phyloP scores from a whole-genome alignment of 2,888 invertebrate genomes.

The Rhagonycha lutea region DNA sequence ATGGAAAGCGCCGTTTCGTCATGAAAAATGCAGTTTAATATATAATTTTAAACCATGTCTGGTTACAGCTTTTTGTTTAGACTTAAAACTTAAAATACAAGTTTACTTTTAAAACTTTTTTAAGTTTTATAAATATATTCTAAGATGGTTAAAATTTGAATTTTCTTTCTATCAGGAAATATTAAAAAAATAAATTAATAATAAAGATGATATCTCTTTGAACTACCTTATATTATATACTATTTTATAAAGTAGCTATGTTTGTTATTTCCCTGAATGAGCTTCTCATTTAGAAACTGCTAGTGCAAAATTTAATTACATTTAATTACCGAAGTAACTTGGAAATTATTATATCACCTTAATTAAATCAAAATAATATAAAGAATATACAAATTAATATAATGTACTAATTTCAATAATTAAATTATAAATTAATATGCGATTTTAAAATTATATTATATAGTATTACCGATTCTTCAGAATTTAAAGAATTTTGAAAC shows the following conservation, averaged over 20 bases:
- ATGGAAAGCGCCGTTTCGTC: constrained; percentile 23
- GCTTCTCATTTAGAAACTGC: not conserved
- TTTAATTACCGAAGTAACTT: not conserved
- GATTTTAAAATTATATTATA: no score
- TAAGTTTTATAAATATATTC: not conserved
- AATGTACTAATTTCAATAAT: not conserved
- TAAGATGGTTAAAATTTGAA: not conserved
- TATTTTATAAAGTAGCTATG: not conserved
- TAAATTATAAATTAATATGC: not conserved
- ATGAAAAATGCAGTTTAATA: constrained; percentile 30
- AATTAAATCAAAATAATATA: not conserved
- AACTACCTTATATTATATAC: not conserved
- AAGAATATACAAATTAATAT: no score
- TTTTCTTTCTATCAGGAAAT: not conserved
- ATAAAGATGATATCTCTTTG: not conserved
- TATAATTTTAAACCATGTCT: constrained; percentile 13
- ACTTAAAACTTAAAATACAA: not conserved
- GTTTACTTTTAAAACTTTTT: not conserved
- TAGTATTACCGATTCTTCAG: no score
- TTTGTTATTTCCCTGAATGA: not conserved
- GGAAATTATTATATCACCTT: no score
- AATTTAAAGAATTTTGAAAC: not conserved
- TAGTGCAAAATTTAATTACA: not conserved
- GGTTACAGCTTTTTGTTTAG: not conserved
- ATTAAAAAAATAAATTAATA: not conserved